Base-by-base conservation (phyloP, 1,140 invertebrate species). In the Tribolium madens region DNA sequence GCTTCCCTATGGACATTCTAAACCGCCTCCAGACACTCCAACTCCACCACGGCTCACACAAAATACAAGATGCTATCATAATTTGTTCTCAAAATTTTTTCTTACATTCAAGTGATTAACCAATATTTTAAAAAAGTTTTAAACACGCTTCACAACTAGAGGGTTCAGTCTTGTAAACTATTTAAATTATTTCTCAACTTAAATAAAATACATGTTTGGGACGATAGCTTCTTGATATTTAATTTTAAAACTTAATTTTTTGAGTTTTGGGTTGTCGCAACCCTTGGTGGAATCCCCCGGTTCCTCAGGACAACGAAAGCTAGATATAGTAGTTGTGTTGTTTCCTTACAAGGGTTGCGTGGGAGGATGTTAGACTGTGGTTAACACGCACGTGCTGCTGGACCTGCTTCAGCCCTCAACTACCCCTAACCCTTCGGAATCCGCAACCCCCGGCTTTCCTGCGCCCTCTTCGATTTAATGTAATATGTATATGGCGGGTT, bases 361-460 rank as follows among this genome's bases (percentile, higher is more conserved):
- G 79, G 82, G 81, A 76, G 79, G 81, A 82, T 82, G 79, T 81
- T 82, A 82, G 79, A 83, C 69, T 83, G 82, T 79, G 82, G 82
- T 83, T 83, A 81, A 81, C 82, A 83, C 82, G 82, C 82, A 83
- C 82, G 82, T 83, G 82, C 82, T 83, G 77, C 82, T 78, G 82
- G 76, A 78, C 78, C 81, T 80, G 73, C 79, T 73, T 73, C 79
- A 77, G 33, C 53, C 53, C 42, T 69, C 69, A 47, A 76, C 75
- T 14, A 69, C 26, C 73, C 75, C 60, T 75, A 53, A 60, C 72
- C 76, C 73, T 52, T 75, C 73, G 46, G 15, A 70, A 50, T 46
- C 76, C 71, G 57, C 72, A 73, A 74, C 57, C 53, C 53, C 60
- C 71, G 70, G 47, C 48, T 71, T 42, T 17, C 70, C 36, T 48